Base-by-base conservation (phyloP, 2,888 invertebrate genomes). In the Melanotus villosus region DNA sequence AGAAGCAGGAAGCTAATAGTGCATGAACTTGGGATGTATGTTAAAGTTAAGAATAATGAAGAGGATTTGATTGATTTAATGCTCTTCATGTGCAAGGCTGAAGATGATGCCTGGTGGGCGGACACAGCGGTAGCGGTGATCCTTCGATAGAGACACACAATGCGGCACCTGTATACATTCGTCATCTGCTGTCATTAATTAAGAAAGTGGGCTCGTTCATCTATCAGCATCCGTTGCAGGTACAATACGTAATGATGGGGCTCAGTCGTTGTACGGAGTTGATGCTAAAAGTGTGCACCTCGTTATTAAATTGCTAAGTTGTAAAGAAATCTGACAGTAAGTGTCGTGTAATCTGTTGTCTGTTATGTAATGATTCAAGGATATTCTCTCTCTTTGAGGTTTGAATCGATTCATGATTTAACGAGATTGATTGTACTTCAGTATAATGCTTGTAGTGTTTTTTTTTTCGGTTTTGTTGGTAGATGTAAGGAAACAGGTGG, bases 141-240 rank as follows among this genome's bases (percentile, higher is more conserved):
- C 57, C 21, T 23, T 21, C 57, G 57, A 57, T 57, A 57, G 57
- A 57, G 57, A 57, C 57, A 52, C 56, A 65, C 50, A 58, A 45
- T 68, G 64, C 68, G 47, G 56, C 63, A 56, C 56, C 56, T 56
- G 56, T 68, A 23, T 57, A 68, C 65, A 65, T 69, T 65, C 65
- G 65, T 69, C 69, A 69, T 65, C 57, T 69, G 69, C 54, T 58
- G 58, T 65, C 59, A 65, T 69, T 69, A 69, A 65, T 65, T 69
- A 69, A 69, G 50, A 50, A 62, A 45, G 30, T 41, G 43, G 45
- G 36, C 43, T 21, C 30, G 32, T 62, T 50, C 41, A 47, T 50
- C 50, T 47, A 47, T 50, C 45, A 62, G 21, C 34, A 41, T 45
- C 50, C 36, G 36, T 34, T 50, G 62, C 62, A 62, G 62, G 62